Base-by-base conservation (phyloP, 1,140 invertebrate species). In the Drosophila serrata region DNA sequence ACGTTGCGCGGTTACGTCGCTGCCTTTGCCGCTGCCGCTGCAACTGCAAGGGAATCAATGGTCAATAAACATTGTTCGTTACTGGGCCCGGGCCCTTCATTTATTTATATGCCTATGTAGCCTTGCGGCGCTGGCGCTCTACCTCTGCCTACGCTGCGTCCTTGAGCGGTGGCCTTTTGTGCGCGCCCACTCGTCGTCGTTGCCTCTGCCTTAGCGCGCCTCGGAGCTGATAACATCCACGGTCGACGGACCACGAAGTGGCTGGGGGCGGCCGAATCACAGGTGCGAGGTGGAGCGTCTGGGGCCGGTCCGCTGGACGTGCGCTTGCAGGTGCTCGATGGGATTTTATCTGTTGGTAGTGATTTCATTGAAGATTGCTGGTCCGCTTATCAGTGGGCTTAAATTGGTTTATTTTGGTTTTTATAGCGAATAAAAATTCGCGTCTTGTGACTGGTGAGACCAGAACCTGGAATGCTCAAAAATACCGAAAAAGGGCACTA, bases 221-320 rank as follows among this genome's bases (percentile, higher is more conserved):
- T 67, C 59, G 42, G 22, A 73, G 64, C 82, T 86, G 84, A 86
- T 86, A 86, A 86, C 82, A 86, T 87, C 60, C 75, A 79, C 69
- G 59, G 57, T 29, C 33, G 59, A 37, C 42, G 17, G 37, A 40
- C 49, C 68, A 31, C 24, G 33, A 53, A 49, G 33, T 57, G 69
- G 55, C 59, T 31, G 56, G 82, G 75, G 75, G 64, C 63, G 82
- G 61, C 45, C 37, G 29, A 53, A 24, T 55, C 35, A 67, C 72
- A 62, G 75, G 65, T 82, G 79, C 33, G 17, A 22, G 24, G 39
- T 45, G 15, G 45, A 31, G 33, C 56, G 24, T 45, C 31, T 29
- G 33, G 46, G 29, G 39, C 24, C 15, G 33, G 15, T 73, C 56
- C 48, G 68, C 19, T 49, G 46, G 49, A 42, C 55, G 55, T 42